These are phyloP conservation scores for Bos indicus DNA, from an alignment of 2,113 vertebrate species.

Conservation along the genomic window DNA sequence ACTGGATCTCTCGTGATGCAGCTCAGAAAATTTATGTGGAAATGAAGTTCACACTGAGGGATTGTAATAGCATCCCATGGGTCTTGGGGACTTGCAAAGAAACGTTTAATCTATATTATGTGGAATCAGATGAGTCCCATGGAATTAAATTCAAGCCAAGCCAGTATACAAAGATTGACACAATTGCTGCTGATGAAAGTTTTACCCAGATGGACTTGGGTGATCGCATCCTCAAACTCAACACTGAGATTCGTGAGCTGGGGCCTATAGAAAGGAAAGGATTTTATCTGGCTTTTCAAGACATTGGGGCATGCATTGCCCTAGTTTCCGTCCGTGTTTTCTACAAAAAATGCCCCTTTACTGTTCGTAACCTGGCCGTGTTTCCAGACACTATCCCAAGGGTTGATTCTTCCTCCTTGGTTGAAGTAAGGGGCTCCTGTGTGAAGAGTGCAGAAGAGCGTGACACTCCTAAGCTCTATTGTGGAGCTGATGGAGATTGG, in stretches of 20 bases:
- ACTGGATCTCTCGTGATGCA: slow-evolving; percentile 94
- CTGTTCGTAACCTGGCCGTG: slow-evolving; percentile 91
- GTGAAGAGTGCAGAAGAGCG: slow-evolving; percentile 94
- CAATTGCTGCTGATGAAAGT: slow-evolving; percentile 96
- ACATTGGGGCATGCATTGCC: slow-evolving; percentile 96
- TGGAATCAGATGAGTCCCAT: slow-evolving; percentile 93
- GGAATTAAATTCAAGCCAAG: slow-evolving; percentile 89
- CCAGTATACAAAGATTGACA: slow-evolving; percentile 95
- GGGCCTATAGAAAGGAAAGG: slow-evolving; percentile 93
- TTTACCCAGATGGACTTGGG: slow-evolving; percentile 98
- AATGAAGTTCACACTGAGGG: slow-evolving; percentile 94
- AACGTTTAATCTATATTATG: slow-evolving; percentile 95
- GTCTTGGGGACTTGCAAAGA: slow-evolving; percentile 97
- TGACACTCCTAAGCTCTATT: slow-evolving; percentile 95
- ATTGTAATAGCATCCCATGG: slow-evolving; percentile 98
- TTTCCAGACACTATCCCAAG: slow-evolving; percentile 97
- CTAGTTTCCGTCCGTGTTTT: slow-evolving; percentile 94
- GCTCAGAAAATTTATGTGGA: slow-evolving; percentile 97
- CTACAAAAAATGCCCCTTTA: slow-evolving; percentile 97
- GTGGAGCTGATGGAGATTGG: slow-evolving; percentile 97
- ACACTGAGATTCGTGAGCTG: slow-evolving; percentile 95
- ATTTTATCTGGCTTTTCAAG: slow-evolving; percentile 96
- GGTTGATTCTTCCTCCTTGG: slow-evolving; percentile 95
- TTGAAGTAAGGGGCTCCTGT: slow-evolving; percentile 94
- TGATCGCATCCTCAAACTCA: slow-evolving; percentile 96